Percentiles rank a stretch among this genome's conserved stretches.
Evolutionary conservation across 2,888 invertebrate species (phyloP).

Genomic region (Amiota communis): DNA sequence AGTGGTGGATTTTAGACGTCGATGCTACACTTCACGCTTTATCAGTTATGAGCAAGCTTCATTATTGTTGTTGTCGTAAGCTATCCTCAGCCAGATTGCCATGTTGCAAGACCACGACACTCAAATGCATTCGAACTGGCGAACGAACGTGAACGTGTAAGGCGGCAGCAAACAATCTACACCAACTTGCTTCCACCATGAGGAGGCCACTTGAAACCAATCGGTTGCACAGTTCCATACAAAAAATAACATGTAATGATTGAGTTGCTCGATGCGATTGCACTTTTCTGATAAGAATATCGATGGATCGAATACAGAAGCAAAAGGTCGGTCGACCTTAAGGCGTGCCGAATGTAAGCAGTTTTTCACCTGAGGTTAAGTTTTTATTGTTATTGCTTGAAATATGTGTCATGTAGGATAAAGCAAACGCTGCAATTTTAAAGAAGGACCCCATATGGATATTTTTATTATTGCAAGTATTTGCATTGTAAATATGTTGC

Average conservation of each 20-base stretch:
- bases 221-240: background rate
- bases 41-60: slow-evolving; percentile 13
- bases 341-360: too few species aligned
- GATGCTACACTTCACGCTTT: slow-evolving; percentile 12
- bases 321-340: background rate
- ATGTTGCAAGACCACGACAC: background rate
- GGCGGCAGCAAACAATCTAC: too few species aligned
- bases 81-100: background rate
- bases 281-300: slow-evolving; percentile 1
- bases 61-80: slow-evolving; percentile 7
- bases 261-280: slow-evolving; percentile 13
- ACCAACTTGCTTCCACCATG: too few species aligned
- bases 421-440: background rate
- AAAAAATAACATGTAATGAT: slow-evolving; percentile 9
- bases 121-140: too few species aligned
- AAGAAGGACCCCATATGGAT: background rate
- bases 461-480: background rate
- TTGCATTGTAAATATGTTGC: slow-evolving; percentile 16
- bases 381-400: background rate
- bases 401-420: slow-evolving; percentile 5
- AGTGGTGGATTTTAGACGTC: background rate
- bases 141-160: too few species aligned
- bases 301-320: background rate
- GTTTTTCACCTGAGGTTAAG: background rate
- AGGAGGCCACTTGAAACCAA: background rate